Evolutionary conservation across 2,888 invertebrate genomes (phyloP), one percentile per base, ranked within the genome.

Genomic region (Dugesia japonica): DNA sequence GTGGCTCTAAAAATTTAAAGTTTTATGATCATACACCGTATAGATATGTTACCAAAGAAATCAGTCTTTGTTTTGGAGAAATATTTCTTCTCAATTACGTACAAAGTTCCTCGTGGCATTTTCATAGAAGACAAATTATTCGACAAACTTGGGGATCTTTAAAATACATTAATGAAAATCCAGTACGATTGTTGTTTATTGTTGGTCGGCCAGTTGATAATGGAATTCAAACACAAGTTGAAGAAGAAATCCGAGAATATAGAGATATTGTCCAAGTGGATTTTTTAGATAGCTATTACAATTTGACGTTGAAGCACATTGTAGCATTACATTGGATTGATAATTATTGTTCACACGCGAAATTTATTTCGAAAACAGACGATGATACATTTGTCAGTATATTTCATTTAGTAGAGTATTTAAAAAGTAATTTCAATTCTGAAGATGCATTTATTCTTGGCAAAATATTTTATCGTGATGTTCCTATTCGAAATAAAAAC

Each of bases 91-190:
- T 76, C n/a, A 23, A 73, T 23, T 71, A 31, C 42, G 76, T 76
- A n/a, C 76, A 76, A 26, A 76, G 74, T 31, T 9, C 42, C 42
- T 42, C 71, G 9, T 26, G 23, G 56, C 27, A 76, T 72, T 76
- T 76, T 31, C n/a, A 76, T n/a, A 42, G 76, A 31, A 42, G 76
- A 1, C 9, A 26, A 23, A 26, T 28, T 9, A 74, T 76, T 26
- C 76, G 76, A 1, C 74, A 72, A 28, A 76, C 76, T 23, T 76
- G 76, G 76, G 76, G 74, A 13, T 76, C 76, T 15, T 28, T 76
- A 13, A 42, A 31, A 71, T 28, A 17, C 20, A 27, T 76, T 23
- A 72, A 71, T 1, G 56, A 15, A 4, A 17, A 73, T 28, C 76
- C 71, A 4, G 20, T 76, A 1, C 76, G 33, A n/a, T 23, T 76